Base-by-base conservation (phyloP, 2,113 vertebrate genomes). In the Columba janthina region DNA sequence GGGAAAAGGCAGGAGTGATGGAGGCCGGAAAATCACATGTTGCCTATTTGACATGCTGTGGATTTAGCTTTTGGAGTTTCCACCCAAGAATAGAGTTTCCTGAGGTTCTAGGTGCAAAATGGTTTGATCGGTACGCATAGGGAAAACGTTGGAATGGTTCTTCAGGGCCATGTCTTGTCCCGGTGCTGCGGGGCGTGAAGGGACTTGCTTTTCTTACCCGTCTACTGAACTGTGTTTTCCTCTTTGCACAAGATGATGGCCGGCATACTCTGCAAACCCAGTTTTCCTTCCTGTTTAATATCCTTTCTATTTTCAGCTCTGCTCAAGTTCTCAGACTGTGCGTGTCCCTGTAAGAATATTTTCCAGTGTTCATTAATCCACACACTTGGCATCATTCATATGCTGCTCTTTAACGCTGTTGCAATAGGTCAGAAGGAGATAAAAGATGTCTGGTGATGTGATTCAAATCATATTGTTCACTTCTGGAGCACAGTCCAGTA, bases 101-200 rank as follows among this genome's bases (percentile, higher is more conserved):
- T 50, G 6, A 62, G 16, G n/a, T 81, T 85, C 29, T 38, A 2
- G 1, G 2, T 34, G 40, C 36, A 77, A 32, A n/a, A 42, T 15
- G 46, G 72, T 25, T 26, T 22, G 56, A 50, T 54, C 15, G 54
- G 17, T 26, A 36, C 32, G 38, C 36, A 5, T 44, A 2, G 6
- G 42, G 36, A 14, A 48, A 58, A 44, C 9, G 44, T 12, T 76
- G 58, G 42, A 17, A 44, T 38, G 34, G 42, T 38, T 15, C 71
- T 21, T 3, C 57, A 56, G 46, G 34, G 32, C 22, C 5, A 0
- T 11, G 6, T 36, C 19, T 10, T 10, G 9, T 15, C 46, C 4
- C 3, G 12, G 19, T 32, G 70, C 70, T 70, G 20, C 4, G 15
- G 61, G 57, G 62, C 38, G n/a, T 64, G 46, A 38, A 64, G 62